Percentiles rank a stretch among this genome's conserved stretches.
Evolutionary conservation across 2,888 invertebrate genomes (phyloP).

Genomic region (Drosophila picticornis): DNA sequence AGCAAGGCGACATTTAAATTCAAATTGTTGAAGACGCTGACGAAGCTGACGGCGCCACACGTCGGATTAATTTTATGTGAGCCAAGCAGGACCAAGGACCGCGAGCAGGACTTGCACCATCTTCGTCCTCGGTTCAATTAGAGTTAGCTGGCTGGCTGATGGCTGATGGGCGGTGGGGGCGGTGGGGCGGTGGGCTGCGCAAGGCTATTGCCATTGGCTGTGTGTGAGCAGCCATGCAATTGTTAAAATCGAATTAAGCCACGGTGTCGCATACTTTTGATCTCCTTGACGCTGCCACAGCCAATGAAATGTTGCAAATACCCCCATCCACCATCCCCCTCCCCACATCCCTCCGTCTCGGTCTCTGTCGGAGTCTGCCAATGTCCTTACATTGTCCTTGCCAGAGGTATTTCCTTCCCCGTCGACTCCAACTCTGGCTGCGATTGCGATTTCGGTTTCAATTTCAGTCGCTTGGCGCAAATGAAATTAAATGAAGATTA

Average conservation of each 20-base stretch:
- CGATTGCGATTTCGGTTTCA: constrained; percentile 69
- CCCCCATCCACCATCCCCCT: not conserved
- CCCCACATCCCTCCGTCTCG: not conserved
- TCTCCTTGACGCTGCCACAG: constrained; percentile 70
- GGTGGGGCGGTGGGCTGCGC: constrained; percentile 10
- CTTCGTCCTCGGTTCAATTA: constrained; percentile 64
- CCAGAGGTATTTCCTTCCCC: constrained; percentile 44
- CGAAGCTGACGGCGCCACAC: constrained; percentile 80
- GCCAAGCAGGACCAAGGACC: constrained; percentile 55
- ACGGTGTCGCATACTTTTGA: constrained; percentile 82
- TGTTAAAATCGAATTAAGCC: constrained; percentile 82
- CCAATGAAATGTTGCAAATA: constrained; percentile 78
- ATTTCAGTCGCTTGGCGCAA: constrained; percentile 72
- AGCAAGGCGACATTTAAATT: constrained; percentile 76
- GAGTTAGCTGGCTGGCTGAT: constrained; percentile 34
- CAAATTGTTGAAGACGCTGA: constrained; percentile 78
- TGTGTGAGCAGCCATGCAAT: constrained; percentile 68
- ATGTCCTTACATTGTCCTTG: constrained; percentile 81
- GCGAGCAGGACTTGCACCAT: constrained; percentile 7
- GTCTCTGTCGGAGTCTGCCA: constrained; percentile 25
- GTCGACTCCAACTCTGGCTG: constrained; percentile 4
- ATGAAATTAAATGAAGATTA: constrained; percentile 84
- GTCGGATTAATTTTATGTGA: constrained; percentile 83
- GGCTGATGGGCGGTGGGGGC: not conserved
- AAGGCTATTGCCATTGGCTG: constrained; percentile 71